phyloP scores from a whole-genome alignment of 1,140 invertebrate species.

The Hylyphantes graminicola region DNA sequence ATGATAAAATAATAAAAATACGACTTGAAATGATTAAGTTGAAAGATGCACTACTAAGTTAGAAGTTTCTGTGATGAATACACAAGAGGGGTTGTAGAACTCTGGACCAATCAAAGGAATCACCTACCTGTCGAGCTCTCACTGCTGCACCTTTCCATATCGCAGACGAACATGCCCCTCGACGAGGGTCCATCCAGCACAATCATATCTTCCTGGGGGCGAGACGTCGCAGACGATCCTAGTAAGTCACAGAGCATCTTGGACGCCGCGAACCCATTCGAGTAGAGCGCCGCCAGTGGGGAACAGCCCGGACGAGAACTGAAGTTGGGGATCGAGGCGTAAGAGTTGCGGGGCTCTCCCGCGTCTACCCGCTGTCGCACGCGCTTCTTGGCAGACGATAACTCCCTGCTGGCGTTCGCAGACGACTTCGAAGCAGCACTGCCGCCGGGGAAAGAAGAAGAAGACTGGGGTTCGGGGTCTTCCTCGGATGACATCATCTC shows the following conservation, averaged over 20 bases:
- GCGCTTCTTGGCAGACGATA: slow-evolving; percentile 79
- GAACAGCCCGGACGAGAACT: slow-evolving; percentile 73
- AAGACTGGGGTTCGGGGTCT: slow-evolving; percentile 74
- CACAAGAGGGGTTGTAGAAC: no score
- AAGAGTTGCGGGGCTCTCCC: slow-evolving; percentile 91
- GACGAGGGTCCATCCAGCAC: slow-evolving; percentile 5
- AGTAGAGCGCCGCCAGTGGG: slow-evolving; percentile 73
- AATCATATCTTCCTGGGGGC: slow-evolving; percentile 20
- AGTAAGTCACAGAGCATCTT: slow-evolving; percentile 60
- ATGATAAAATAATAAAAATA: no score
- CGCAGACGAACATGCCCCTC: slow-evolving; percentile 10
- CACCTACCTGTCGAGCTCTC: not conserved
- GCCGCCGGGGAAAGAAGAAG: no score
- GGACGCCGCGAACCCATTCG: slow-evolving; percentile 67
- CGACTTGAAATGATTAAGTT: no score
- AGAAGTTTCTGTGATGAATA: no score
- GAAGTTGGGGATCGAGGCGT: slow-evolving; percentile 87
- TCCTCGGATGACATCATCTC: slow-evolving; percentile 96
- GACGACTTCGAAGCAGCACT: no score
- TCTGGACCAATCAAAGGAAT: no score
- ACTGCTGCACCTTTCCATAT: slow-evolving; percentile 47
- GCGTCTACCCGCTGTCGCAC: slow-evolving; percentile 93
- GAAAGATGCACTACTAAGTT: no score
- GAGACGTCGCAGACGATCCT: not conserved
- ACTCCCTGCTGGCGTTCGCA: not conserved